Percentiles rank a stretch among this genome's conserved stretches.
Evolutionary conservation across 1,140 invertebrate species (phyloP).

Genomic region (Polypedilum vanderplanki): DNA sequence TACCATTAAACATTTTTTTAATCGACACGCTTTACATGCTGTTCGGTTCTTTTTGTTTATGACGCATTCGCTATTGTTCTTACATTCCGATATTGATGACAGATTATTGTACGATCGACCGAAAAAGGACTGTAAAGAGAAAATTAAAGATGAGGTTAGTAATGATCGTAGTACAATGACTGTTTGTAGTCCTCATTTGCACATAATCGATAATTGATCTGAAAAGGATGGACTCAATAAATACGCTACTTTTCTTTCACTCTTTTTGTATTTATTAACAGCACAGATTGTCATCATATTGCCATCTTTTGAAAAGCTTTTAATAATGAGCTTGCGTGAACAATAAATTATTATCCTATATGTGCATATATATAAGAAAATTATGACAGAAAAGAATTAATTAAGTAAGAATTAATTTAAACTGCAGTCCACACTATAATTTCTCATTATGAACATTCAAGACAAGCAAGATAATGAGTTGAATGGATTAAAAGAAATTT

Average conservation of each 20-base stretch:
- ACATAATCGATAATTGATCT: conserved; percentile 14
- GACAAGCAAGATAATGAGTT: too few relatives aligned
- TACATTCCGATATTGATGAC: conserved; percentile 76
- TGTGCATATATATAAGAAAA: neutral
- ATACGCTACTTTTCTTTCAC: neutral
- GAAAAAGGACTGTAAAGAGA: conserved; percentile 83
- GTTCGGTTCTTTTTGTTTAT: conserved; percentile 90
- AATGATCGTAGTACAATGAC: neutral
- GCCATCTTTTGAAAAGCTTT: neutral
- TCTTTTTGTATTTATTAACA: neutral
- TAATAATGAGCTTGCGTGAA: neutral
- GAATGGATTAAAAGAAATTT: too few relatives aligned
- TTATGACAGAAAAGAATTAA: conserved; percentile 14
- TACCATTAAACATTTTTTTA: conserved; percentile 78
- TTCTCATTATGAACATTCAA: neutral
- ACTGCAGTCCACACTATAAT: neutral
- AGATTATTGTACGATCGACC: conserved; percentile 87
- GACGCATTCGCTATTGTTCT: conserved; percentile 80
- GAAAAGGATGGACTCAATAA: neutral
- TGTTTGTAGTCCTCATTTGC: neutral
- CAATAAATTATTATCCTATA: conserved; percentile 13
- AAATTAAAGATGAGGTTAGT: conserved; percentile 36
- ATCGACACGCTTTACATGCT: conserved; percentile 81
- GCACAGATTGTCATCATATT: neutral
- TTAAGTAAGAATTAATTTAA: neutral